Base-by-base conservation (phyloP, 2,888 invertebrate genomes). In the Allacma fusca region DNA sequence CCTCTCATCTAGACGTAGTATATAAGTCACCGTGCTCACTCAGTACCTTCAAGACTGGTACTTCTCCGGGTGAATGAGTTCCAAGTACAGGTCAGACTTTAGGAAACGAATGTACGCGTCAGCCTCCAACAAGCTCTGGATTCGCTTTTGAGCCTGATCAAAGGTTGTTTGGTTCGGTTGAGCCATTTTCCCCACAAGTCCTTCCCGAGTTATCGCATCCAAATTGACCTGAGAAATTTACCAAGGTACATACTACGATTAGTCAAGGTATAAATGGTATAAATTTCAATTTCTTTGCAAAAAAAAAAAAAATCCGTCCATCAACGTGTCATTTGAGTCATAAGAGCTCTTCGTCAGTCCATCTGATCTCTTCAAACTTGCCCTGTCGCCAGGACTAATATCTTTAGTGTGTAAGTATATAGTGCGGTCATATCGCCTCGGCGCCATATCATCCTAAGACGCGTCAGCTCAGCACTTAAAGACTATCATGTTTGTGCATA, bases 31-130 rank as follows among this genome's bases (percentile, higher is more conserved):
- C 19, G 50, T 12, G 19, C 5, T 50, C 7, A n/a, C 50, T 50
- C 50, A 12, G 50, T 26, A 26, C 23, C 59, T 76, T 76, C 76
- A 76, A 40, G 76, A 77, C 74, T 83, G 81, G 76, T 83, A 84
- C 68, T 80, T 83, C 77, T 86, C 85, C 16, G 86, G 86, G 78
- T 85, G 85, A 40, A 86, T 81, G 29, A 87, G 86, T 80, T 87
- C 87, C 80, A 86, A 85, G 83, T 89, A 90, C 21, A 88, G 84
- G 65, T 88, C 88, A 16, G 88, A 89, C 82, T 88, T 87, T 23
- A 90, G 86, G 85, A 90, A 90, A 67, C 90, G 85, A 57, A 87
- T 86, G 83, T 89, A 90, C 19, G 89, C 88, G 84, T 90, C 89
- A 79, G 88, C 88, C 83, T 89, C 89, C 87, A 90, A 87, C 69